These are phyloP conservation scores for Calypte anna DNA, from an alignment of 2,113 vertebrate genomes.

Conservation along the genomic window DNA sequence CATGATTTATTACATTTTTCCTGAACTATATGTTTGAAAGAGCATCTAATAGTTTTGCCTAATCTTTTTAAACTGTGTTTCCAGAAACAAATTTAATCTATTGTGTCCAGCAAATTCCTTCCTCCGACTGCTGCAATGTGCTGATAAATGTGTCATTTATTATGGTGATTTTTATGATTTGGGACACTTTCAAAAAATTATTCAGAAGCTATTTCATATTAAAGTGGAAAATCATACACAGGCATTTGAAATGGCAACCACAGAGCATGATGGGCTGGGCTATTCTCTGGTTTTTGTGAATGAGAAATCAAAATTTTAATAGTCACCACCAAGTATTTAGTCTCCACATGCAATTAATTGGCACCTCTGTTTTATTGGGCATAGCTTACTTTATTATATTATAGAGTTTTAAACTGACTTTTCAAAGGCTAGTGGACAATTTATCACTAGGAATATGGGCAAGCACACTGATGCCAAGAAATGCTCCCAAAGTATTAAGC, in stretches of 20 bases:
- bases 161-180: slow-evolving; percentile 32
- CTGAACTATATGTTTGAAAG: neutral
- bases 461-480: neutral
- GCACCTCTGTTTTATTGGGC: neutral
- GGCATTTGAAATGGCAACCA: slow-evolving; percentile 6
- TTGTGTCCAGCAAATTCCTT: slow-evolving; percentile 22
- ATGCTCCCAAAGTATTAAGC: slow-evolving; percentile 26
- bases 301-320: slow-evolving; percentile 2
- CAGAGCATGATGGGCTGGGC: neutral
- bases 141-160: slow-evolving; percentile 15
- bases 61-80: slow-evolving; percentile 1
- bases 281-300: slow-evolving; percentile 15
- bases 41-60: slow-evolving; percentile 4
- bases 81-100: slow-evolving; percentile 1
- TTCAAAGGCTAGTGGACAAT: neutral
- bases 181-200: neutral
- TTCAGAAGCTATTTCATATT: neutral
- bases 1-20: neutral
- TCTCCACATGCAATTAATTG: neutral
- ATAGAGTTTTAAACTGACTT: neutral
- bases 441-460: slow-evolving; percentile 14
- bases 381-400: neutral
- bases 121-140: slow-evolving; percentile 16
- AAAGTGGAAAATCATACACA: neutral
- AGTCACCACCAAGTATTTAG: neutral